Percentiles rank a stretch among this genome's conserved stretches.
phyloP scores from a whole-genome alignment of 1,140 invertebrate genomes.

The Anagrus nilaparvatae region DNA sequence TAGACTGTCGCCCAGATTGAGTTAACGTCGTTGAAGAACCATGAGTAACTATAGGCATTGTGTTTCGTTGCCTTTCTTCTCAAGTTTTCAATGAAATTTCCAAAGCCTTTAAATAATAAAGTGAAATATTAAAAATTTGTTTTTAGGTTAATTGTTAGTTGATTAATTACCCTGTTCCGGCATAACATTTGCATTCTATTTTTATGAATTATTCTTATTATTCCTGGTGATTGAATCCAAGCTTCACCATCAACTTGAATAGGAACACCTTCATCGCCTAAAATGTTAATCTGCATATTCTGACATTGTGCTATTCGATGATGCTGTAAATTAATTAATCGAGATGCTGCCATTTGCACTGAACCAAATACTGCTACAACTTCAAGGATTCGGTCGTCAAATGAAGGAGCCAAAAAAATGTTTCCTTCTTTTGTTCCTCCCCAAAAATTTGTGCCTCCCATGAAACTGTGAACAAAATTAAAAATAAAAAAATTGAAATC shows the following conservation, averaged over 20 bases:
- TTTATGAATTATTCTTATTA: conserved; percentile 91
- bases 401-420: conserved; percentile 75
- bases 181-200: conserved; percentile 94
- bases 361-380: conserved; percentile 95
- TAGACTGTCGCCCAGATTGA: conserved; percentile 27
- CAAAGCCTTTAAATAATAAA: conserved; percentile 63
- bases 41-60: conserved; percentile 36
- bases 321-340: conserved; percentile 89
- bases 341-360: conserved; percentile 92
- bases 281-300: conserved; percentile 89
- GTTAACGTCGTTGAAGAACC: conserved; percentile 32
- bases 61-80: conserved; percentile 83
- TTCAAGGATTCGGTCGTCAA: conserved; percentile 88
- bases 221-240: conserved; percentile 95
- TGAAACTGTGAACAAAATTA: conserved; percentile 56
- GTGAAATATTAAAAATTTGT: too few relatives aligned
- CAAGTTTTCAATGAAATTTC: conserved; percentile 83
- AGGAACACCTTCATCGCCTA: conserved; percentile 80
- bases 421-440: conserved; percentile 84
- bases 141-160: background rate
- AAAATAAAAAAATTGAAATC: conserved; percentile 1
- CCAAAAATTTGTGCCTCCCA: conserved; percentile 99
- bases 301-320: conserved; percentile 95
- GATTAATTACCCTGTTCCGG: conserved; percentile 64
- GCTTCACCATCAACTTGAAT: conserved; percentile 95